Base-by-base conservation (phyloP, 2,888 invertebrate genomes). In the Amblyjoppa fuscipennis region DNA sequence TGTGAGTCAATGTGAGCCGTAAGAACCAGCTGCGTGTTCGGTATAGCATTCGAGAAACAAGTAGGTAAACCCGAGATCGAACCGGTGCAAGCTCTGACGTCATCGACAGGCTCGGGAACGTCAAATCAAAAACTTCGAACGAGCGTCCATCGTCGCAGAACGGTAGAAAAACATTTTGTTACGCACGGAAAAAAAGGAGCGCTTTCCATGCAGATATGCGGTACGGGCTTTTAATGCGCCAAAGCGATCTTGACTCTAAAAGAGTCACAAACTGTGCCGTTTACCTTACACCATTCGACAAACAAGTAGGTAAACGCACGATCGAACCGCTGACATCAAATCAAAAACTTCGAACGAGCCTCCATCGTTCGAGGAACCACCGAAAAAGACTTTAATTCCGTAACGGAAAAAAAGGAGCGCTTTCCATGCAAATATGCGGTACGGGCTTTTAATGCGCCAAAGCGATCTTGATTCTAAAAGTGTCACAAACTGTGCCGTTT, bases 181-280 rank as follows among this genome's bases (percentile, higher is more conserved):
- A 20, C 41, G 20, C 11, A 20, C 45, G 11, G 41, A 13, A 45
- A 41, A n/a, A 68, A 45, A 41, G 49, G 25, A n/a, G 28, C 56
- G 16, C 28, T 45, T 9, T 16, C n/a, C 11, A 70, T 28, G 13
- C 53, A n/a, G n/a, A 51, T 51, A 11, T 13, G 31, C 28, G 25
- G 25, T 61, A 74, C 56, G 31, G 25, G 4, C 49, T 64, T 45
- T 78, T 31, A 53, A 75, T 66, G 53, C 9, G 45, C 66, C 25
- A 64, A 59, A 45, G 45, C 20, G 25, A 34, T 83, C 78, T 28
- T 69, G 75, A 49, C 34, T 49, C 31, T 49, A 61, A 49, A 75
- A 20, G 20, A 0, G 20, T 20, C 20, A 20, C 20, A 20, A 20
- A 20, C 20, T 20, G 20, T 20, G 20, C 20, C 20, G 20, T 20